Conservation (phyloP, 1,140 invertebrate species). For the Heliconius melpomene region DNA sequence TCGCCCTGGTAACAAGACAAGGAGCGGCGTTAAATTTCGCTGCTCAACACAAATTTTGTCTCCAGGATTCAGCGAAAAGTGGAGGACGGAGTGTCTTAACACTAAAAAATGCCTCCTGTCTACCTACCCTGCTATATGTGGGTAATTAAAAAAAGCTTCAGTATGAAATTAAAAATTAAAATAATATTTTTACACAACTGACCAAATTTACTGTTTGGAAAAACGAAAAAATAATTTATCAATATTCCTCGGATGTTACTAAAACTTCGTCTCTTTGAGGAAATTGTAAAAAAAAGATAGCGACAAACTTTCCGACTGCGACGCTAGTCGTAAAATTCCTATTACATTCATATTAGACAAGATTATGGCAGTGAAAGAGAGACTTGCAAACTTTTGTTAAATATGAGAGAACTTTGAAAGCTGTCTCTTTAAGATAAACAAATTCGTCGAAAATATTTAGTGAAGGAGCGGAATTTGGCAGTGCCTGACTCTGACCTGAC, state of each 20-base stretch:
- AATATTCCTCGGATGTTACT: not conserved
- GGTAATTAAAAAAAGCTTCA: no score
- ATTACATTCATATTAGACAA: slow-evolving; percentile 49
- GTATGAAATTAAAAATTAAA: no score
- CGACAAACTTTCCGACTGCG: not conserved
- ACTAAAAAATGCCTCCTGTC: no score
- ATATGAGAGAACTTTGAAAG: slow-evolving; percentile 57
- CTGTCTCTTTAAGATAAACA: slow-evolving; percentile 66
- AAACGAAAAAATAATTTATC: no score
- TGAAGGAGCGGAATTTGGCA: slow-evolving; percentile 64
- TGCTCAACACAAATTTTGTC: no score
- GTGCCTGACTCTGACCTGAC: slow-evolving; percentile 71
- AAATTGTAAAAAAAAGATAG: not conserved
- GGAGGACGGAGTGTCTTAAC: no score
- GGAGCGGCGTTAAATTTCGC: no score
- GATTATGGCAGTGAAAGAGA: slow-evolving; percentile 47
- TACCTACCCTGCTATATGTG: no score
- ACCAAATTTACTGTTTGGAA: no score
- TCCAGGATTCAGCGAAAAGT: no score
- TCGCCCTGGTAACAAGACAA: no score
- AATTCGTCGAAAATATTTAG: slow-evolving; percentile 69
- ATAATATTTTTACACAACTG: no score
- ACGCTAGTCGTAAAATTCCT: slow-evolving; percentile 30
- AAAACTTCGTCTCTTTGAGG: not conserved
- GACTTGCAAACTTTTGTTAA: slow-evolving; percentile 50